Evolutionary conservation across 1,140 invertebrate species (phyloP).

Genomic region (Drosophila lacteicornis): DNA sequence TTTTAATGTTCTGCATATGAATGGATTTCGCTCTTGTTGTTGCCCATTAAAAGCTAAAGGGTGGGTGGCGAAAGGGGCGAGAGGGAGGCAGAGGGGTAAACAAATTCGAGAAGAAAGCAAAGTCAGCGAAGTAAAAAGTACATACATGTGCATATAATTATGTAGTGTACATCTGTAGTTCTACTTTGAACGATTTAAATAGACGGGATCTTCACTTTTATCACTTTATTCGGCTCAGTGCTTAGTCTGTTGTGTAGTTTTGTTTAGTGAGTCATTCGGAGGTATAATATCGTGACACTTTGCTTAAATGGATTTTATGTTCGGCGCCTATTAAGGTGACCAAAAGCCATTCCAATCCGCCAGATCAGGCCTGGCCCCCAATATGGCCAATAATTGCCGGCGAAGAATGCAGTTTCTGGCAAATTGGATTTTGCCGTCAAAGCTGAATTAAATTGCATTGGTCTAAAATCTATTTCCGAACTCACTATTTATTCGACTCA

Average conservation of each 20-base stretch:
- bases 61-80: not conserved
- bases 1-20: conserved; percentile 68
- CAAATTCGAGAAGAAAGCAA: conserved; percentile 42
- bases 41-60: conserved; percentile 56
- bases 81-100: conserved; percentile 31
- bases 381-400: conserved; percentile 9
- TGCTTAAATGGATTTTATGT: conserved; percentile 47
- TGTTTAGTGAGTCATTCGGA: conserved; percentile 25
- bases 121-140: conserved; percentile 51
- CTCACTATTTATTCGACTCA: conserved; percentile 3
- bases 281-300: conserved; percentile 34
- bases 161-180: conserved; percentile 14
- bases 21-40: conserved; percentile 65
- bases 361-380: conserved; percentile 9
- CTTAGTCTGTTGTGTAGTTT: conserved; percentile 9
- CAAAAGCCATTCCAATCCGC: conserved; percentile 25
- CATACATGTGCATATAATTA: conserved; percentile 46
- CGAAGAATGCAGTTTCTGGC: conserved; percentile 15
- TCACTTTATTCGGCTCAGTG: conserved; percentile 29
- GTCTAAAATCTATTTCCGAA: not conserved
- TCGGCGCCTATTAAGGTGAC: conserved; percentile 33
- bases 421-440: conserved; percentile 11
- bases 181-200: conserved; percentile 18
- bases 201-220: conserved; percentile 24
- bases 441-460: conserved; percentile 8